phyloP scores from a whole-genome alignment of 1,140 invertebrate species.

The Bombus fervidus region DNA sequence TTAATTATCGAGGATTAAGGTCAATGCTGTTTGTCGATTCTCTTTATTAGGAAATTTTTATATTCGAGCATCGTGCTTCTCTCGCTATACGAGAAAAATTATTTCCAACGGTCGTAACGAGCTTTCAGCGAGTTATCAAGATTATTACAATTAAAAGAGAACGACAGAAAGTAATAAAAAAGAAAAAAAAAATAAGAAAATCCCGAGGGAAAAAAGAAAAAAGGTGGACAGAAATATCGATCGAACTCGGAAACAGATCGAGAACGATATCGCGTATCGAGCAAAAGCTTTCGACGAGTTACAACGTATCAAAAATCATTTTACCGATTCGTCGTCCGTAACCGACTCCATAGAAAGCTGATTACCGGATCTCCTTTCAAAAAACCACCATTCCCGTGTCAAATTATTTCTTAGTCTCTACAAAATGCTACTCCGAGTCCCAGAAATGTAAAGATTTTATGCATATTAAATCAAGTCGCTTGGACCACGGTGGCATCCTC shows the following conservation, averaged over 20 bases:
- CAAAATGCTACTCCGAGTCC: background rate
- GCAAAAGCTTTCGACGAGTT: background rate
- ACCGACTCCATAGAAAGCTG: background rate
- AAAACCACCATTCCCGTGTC: background rate
- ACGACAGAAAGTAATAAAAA: too few species aligned
- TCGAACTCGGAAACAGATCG: background rate
- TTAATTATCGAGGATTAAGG: background rate
- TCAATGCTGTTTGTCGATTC: background rate
- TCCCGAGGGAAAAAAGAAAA: background rate
- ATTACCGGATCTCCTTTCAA: background rate
- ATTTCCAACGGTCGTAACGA: background rate
- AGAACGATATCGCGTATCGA: background rate
- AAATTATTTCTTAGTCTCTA: background rate
- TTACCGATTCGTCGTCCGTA: background rate
- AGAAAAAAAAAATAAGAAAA: background rate
- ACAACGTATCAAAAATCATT: background rate
- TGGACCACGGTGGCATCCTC: slow-evolving; percentile 44
- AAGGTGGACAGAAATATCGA: background rate
- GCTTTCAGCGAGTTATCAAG: background rate
- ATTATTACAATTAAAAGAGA: background rate
- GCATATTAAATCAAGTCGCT: slow-evolving; percentile 74
- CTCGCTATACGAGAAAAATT: background rate
- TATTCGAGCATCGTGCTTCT: too few species aligned
- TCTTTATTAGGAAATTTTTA: background rate
- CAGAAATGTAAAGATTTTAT: slow-evolving; percentile 63